Evolutionary conservation across 2,113 vertebrate species (phyloP).

Genomic region (Mustela nigripes): DNA sequence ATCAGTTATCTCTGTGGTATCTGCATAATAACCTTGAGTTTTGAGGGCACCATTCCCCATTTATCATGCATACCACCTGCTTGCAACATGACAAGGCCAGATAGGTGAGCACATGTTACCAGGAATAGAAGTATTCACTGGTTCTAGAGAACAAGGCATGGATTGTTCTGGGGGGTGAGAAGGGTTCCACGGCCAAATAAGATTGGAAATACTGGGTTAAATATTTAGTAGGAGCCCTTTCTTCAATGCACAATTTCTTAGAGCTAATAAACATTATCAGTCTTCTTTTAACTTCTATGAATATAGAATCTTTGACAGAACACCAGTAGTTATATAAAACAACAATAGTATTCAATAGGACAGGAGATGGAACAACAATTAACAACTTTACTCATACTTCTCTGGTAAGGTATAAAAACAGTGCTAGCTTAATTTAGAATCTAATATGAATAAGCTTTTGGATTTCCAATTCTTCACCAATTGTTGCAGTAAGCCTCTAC

Average conservation of each 20-base stretch:
- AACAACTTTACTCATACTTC: background rate
- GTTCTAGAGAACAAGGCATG: background rate
- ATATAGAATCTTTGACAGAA: background rate
- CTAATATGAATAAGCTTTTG: background rate
- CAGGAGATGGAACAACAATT: background rate
- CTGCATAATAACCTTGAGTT: background rate
- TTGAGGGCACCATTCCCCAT: background rate
- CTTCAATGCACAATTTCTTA: conserved; percentile 5
- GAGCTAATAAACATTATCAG: background rate
- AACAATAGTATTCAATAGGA: background rate
- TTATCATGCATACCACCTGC: background rate
- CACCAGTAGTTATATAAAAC: background rate
- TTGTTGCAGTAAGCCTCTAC: background rate
- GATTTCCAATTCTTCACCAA: background rate
- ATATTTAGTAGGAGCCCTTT: conserved; percentile 8
- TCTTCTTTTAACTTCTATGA: conserved; percentile 14
- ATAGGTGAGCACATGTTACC: background rate
- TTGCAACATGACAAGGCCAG: background rate
- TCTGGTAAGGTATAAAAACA: background rate
- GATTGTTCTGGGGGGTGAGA: background rate
- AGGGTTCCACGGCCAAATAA: background rate
- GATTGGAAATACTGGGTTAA: background rate
- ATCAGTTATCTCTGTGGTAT: background rate
- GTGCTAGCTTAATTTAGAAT: background rate
- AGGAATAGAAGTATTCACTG: background rate